Percentiles rank a stretch among this genome's conserved stretches.
Conservation (phyloP, 2,888 invertebrate genomes). For the Megastigmus dorsalis region DNA sequence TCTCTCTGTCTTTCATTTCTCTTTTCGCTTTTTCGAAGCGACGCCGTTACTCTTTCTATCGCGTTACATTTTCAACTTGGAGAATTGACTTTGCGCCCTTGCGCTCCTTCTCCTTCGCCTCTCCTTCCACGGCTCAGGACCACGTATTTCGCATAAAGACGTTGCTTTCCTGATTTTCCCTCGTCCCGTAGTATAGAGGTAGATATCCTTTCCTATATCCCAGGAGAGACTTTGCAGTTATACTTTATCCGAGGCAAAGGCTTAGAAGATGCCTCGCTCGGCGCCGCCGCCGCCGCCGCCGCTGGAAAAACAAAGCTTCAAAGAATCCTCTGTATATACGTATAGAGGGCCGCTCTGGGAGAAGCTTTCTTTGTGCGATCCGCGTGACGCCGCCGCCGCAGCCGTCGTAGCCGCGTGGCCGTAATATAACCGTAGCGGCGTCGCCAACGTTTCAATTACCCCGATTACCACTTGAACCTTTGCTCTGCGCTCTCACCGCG, state of each 20-base stretch:
- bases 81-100: constrained; percentile 42
- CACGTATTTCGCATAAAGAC: constrained; percentile 29
- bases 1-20: not conserved
- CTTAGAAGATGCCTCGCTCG: not conserved
- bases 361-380: constrained; percentile 13
- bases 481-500: too few species aligned
- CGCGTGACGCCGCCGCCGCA: not conserved
- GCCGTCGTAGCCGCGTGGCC: too few species aligned
- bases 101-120: too few species aligned
- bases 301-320: constrained; percentile 14
- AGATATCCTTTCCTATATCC: constrained; percentile 11
- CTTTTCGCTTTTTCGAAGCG: constrained; percentile 10
- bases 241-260: constrained; percentile 19
- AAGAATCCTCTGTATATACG: too few species aligned
- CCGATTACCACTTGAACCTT: too few species aligned
- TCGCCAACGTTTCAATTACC: constrained; percentile 18
- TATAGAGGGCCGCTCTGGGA: not conserved
- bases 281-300: too few species aligned
- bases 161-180: constrained; percentile 41
- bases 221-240: constrained; percentile 33
- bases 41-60: constrained; percentile 12
- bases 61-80: constrained; percentile 39
- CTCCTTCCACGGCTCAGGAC: not conserved
- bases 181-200: too few species aligned
- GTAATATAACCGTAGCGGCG: too few species aligned